Percentiles rank a stretch among this genome's conserved stretches.
Conservation (phyloP, 2,797 vertebrate species). For the Gymnothorax javanicus region DNA sequence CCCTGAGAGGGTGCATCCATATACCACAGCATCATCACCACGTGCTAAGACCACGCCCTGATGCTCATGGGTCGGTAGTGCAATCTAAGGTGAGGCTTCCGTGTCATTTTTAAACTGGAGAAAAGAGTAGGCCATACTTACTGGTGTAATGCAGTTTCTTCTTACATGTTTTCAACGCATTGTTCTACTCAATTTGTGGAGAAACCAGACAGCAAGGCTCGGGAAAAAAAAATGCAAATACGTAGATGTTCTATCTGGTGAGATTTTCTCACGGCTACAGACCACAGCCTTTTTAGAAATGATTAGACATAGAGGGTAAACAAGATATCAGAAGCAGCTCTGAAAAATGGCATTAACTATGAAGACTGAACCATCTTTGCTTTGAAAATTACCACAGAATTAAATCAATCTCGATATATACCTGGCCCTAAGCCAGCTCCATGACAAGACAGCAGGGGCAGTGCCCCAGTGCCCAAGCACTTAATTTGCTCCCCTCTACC, state of each 20-base stretch:
- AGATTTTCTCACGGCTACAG: slow-evolving; percentile 1
- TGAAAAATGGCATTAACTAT: too few species aligned
- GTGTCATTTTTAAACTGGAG: not conserved
- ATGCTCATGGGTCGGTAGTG: not conserved
- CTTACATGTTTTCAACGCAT: not conserved
- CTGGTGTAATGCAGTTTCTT: not conserved
- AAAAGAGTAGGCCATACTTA: not conserved
- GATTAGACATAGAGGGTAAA: not conserved
- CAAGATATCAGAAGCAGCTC: too few species aligned
- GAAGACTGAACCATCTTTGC: too few species aligned
- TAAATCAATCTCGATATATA: too few species aligned
- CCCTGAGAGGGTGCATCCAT: not conserved
- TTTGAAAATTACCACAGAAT: too few species aligned
- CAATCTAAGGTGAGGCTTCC: not conserved
- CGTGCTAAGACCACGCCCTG: not conserved
- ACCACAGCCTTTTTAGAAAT: not conserved
- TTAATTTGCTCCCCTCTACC: too few species aligned
- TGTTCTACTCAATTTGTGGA: not conserved
- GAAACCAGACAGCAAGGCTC: not conserved
- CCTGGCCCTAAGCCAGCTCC: too few species aligned
- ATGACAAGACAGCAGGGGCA: too few species aligned
- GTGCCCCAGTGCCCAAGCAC: too few species aligned
- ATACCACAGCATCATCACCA: not conserved
- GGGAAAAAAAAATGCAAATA: not conserved
- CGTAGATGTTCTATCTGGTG: not conserved